phyloP scores from a whole-genome alignment of 2,797 vertebrate genomes.

The Hyperoplus immaculatus region DNA sequence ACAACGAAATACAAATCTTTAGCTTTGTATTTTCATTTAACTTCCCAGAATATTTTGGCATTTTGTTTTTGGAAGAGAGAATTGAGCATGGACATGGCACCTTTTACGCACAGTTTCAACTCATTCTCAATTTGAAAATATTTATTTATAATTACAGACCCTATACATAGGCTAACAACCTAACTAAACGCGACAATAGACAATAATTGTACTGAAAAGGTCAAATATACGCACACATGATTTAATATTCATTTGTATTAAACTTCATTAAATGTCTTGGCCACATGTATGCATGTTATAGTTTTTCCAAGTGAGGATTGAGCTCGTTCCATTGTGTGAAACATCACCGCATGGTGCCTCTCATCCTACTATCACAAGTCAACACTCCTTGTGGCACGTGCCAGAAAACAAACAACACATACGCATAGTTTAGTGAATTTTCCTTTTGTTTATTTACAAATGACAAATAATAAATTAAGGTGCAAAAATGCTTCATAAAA shows the following conservation, averaged over 20 bases:
- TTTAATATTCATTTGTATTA: too few relatives aligned
- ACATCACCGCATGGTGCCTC: constrained; percentile 21
- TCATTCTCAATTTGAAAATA: neutral
- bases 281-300: neutral
- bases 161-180: rapidly evolving
- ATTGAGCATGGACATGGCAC: constrained; percentile 11
- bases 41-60: too few relatives aligned
- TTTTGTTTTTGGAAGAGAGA: too few relatives aligned
- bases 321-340: neutral
- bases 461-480: constrained; percentile 63
- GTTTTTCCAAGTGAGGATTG: neutral
- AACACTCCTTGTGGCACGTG: constrained; percentile 24
- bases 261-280: too few relatives aligned
- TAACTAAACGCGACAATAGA: rapidly evolving
- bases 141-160: too few relatives aligned
- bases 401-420: constrained; percentile 16
- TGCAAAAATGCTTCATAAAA: constrained; percentile 47
- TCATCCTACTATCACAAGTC: constrained; percentile 1
- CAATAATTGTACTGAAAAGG: too few relatives aligned
- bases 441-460: constrained; percentile 50
- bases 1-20: too few relatives aligned
- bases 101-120: constrained; percentile 7
- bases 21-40: too few relatives aligned
- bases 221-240: too few relatives aligned
- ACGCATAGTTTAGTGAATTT: neutral